Evolutionary conservation across 2,888 invertebrate species (phyloP), one percentile per base, ranked within the genome.

Genomic region (Pristionchus fissidentatus): DNA sequence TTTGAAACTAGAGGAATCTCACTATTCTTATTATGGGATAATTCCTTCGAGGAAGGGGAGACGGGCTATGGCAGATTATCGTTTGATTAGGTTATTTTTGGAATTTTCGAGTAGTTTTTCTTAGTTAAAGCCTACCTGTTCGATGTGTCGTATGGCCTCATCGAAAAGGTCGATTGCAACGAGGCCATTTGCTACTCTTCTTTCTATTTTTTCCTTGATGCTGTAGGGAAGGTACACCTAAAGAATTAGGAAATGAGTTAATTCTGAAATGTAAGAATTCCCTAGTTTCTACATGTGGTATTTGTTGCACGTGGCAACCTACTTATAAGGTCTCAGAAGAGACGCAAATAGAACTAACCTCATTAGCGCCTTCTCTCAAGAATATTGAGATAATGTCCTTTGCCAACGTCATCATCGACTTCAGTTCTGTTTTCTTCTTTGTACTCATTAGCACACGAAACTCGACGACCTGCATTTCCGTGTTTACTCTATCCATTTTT

Each of bases 221-320:
- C 90, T 90, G 78, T 89, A 91, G 66, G 92, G 91, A n/a, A 92
- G 86, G 83, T 89, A 92, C 22, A 91, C 90, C 90, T 90, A 13
- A 0, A 19, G 38, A 10, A 26, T 22, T 15, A 19, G n/a, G 19
- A 49, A 13, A n/a, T n/a, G n/a, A n/a, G n/a, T n/a, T n/a, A n/a
- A n/a, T n/a, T n/a, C 10, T 49, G 49, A 13, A 49, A 49, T 15
- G n/a, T 43, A 43, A 41, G 15, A 29, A 32, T n/a, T n/a, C n/a
- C n/a, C n/a, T n/a, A n/a, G n/a, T n/a, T n/a, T n/a, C n/a, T n/a
- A n/a, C n/a, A n/a, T n/a, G n/a, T n/a, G n/a, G n/a, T n/a, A n/a
- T n/a, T n/a, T n/a, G n/a, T n/a, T n/a, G n/a, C n/a, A n/a, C n/a
- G n/a, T n/a, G n/a, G n/a, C n/a, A n/a, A n/a, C n/a, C n/a, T n/a